Base-by-base conservation (phyloP, 2,888 invertebrate genomes). In the Nyleta sp. region DNA sequence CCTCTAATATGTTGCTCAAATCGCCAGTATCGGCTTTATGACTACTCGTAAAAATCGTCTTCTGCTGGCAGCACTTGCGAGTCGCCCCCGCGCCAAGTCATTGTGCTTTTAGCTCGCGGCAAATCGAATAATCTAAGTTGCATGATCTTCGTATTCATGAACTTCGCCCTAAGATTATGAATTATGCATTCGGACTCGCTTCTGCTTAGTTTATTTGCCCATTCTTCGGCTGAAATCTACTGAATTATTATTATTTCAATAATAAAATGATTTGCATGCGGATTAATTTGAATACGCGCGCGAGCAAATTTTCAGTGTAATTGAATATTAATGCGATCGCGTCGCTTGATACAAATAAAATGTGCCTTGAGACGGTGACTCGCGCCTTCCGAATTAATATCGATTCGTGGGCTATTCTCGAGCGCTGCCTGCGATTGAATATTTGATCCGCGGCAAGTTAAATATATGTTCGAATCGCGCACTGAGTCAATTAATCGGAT, bases 231-330 rank as follows among this genome's bases (percentile, higher is more conserved):
- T 28, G 28, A 52, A 71, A 52, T 46, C 60, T 20, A 53, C 28
- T 46, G 46, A 62, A 60, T 71, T 71, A 70, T 59, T 60, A 70
- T 62, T 53, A 70, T 62, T 62, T 62, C 44, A 35, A 59, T 70
- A 59, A 70, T 60, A 42, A 60, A 59, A 52, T 70, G 17, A 70
- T 70, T 40, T 42, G 50, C 42, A 52, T 60, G 50, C 22, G 42
- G 7, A 50, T 70, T 44, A 50, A 60, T 52, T 35, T 48, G 40
- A 46, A 55, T 55, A 22, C 10, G 2, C 24, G 8, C 11, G 28
- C 13, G 31, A 42, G n/a, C 24, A 48, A 28, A 55, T 67, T 46
- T 67, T 53, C 50, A 33, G 17, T 46, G 53, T 48, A 38, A 68
- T 55, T 55, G 53, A 67, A 55, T 67, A 55, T 55, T 67, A 67